phyloP scores from a whole-genome alignment of 2,113 vertebrate species.

The Sorex fumeus region DNA sequence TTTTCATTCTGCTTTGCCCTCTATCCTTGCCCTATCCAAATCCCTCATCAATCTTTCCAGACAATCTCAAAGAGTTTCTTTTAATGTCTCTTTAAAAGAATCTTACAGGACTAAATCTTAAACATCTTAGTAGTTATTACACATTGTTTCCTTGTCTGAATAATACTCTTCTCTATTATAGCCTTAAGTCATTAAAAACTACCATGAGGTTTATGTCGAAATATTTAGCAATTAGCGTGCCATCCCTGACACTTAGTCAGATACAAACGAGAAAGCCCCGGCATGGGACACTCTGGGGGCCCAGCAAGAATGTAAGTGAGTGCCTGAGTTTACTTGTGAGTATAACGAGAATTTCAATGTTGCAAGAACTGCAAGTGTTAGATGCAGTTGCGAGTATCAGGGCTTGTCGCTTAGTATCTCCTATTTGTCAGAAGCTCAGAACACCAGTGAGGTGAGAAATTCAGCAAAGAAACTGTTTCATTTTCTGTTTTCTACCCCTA shows the following conservation, averaged over 20 bases:
- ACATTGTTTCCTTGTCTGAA: constrained; percentile 48
- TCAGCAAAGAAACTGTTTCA: constrained; percentile 45
- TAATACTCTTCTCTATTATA: background rate
- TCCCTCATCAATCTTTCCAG: constrained; percentile 21
- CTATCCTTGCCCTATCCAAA: background rate
- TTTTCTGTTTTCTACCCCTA: background rate
- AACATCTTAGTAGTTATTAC: constrained; percentile 35
- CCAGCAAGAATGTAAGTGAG: background rate
- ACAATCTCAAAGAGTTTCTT: background rate
- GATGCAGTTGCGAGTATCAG: background rate
- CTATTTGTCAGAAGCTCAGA: constrained; percentile 22
- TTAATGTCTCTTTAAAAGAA: background rate
- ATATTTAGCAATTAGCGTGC: constrained; percentile 16
- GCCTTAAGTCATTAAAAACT: background rate
- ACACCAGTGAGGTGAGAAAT: background rate
- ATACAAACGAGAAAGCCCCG: background rate
- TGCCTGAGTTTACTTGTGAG: too few species aligned
- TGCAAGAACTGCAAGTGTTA: background rate
- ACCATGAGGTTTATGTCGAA: background rate
- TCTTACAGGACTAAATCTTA: background rate
- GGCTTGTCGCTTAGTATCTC: background rate
- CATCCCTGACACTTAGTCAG: background rate
- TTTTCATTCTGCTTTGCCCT: background rate
- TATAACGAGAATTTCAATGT: background rate
- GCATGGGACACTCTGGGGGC: background rate